Evolutionary conservation across 2,797 vertebrate species (phyloP).

Genomic region (Euthynnus affinis): DNA sequence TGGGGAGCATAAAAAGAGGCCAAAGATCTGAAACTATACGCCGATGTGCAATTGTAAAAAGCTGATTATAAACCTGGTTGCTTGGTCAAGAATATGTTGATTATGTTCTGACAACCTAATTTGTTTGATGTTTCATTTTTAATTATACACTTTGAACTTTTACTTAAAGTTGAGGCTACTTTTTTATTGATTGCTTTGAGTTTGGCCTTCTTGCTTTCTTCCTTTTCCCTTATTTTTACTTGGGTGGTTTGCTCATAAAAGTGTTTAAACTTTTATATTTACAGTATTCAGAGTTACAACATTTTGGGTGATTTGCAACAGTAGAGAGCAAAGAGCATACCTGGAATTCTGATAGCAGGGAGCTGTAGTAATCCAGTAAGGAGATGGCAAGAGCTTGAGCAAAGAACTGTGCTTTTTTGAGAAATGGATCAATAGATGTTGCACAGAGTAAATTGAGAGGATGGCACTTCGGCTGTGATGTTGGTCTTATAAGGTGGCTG

Average conservation of each 20-base stretch:
- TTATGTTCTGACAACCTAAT: constrained; percentile 37
- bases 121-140: constrained; percentile 26
- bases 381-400: constrained; percentile 49
- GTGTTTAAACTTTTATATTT: constrained; percentile 46
- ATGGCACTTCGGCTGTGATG: constrained; percentile 65
- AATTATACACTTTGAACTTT: neutral
- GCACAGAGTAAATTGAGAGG: constrained; percentile 67
- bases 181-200: neutral
- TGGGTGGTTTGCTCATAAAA: constrained; percentile 16
- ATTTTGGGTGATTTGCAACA: constrained; percentile 31
- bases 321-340: constrained; percentile 56
- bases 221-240: neutral
- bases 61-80: too few species aligned
- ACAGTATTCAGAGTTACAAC: constrained; percentile 26
- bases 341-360: constrained; percentile 60
- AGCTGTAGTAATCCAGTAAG: constrained; percentile 34
- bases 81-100: constrained; percentile 13
- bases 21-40: too few species aligned
- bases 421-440: constrained; percentile 64
- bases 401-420: constrained; percentile 62
- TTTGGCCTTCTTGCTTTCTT: neutral
- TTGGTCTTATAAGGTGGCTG: constrained; percentile 58
- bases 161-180: neutral
- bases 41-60: too few species aligned
- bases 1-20: too few species aligned